Percentiles rank a stretch among this genome's conserved stretches.
Conservation (phyloP, 2,797 vertebrate genomes). For the Protosalanx chinensis region DNA sequence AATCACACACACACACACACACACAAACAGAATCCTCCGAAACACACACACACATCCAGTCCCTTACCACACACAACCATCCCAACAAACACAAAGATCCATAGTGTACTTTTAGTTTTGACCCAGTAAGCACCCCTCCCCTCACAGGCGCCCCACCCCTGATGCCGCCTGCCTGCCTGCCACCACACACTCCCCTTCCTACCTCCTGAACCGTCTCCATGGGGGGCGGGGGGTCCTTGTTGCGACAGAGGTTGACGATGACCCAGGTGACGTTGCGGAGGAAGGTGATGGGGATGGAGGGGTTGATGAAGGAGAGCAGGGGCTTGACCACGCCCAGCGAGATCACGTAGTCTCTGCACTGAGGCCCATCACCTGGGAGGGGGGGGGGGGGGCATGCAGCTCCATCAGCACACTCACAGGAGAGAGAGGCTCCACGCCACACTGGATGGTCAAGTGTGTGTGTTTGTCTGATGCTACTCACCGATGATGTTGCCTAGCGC, state of each 20-base stretch:
- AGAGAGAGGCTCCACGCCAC: background rate
- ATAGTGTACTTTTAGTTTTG: background rate
- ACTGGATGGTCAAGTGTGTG: background rate
- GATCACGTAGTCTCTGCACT: conserved; percentile 93
- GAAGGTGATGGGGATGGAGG: conserved; percentile 92
- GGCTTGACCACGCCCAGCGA: conserved; percentile 91
- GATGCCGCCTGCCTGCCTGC: background rate
- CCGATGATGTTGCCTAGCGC: conserved; percentile 84
- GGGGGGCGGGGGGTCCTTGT: conserved; percentile 89
- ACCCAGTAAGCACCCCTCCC: no score
- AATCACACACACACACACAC: background rate
- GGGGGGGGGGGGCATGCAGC: no score
- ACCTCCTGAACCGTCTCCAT: conserved; percentile 90
- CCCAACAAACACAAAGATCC: background rate
- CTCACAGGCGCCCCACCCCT: conserved; percentile 51
- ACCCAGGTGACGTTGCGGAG: conserved; percentile 92
- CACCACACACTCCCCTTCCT: background rate
- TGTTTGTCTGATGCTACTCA: conserved; percentile 46
- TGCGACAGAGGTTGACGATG: conserved; percentile 92
- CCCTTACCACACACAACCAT: background rate
- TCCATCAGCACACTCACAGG: no score
- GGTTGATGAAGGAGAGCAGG: conserved; percentile 90
- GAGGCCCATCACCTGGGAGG: conserved; percentile 58
- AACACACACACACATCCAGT: background rate
- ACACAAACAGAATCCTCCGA: background rate